Base-by-base conservation (phyloP, 2,113 vertebrate genomes). In the Equus przewalskii region DNA sequence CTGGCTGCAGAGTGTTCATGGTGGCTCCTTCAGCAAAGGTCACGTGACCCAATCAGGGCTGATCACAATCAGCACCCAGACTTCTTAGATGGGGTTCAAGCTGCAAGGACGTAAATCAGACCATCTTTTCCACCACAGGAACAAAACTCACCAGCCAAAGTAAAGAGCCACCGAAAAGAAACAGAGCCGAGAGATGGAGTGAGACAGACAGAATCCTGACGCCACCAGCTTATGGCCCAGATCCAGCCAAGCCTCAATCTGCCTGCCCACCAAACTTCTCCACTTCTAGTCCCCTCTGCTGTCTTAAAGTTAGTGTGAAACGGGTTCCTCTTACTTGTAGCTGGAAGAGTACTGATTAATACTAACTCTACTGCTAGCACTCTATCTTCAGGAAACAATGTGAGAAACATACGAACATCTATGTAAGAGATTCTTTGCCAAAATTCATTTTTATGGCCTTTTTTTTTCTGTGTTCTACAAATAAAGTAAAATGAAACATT, bases 401-500 rank as follows among this genome's bases (percentile, higher is more conserved):
- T 67, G 12, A 94, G 15, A 65, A 21, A 58, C 14, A 70, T 56
- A 58, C 12, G 80, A 72, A 95, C 64, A 56, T 65, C 73, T 86
- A 3, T 12, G n/a, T 86, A 70, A 73, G 44, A 81, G 15, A 73
- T 3, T 54, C 14, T 44, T 79, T 7, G 49, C 44, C 54, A 62
- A 73, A 94, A 72, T 94, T 86, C 26, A 22, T 79, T 95, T 91
- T 60, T 69, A 84, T 67, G 49, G 58, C 11, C 69, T 75, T 72
- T 70, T 70, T 60, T 58, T 54, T 88, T 56, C n/a, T 41, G 54
- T 54, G 7, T 33, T 72, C 64, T 80, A 92, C 16, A 64, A 85
- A 70, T 33, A 85, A 85, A 28, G 26, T 70, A 60, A 94, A 88
- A 62, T 49, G 7, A 72, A 92, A 73, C 36, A 22, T 14, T 64